Evolutionary conservation across 2,888 invertebrate genomes (phyloP).

Genomic region (Lasioglossum vierecki): DNA sequence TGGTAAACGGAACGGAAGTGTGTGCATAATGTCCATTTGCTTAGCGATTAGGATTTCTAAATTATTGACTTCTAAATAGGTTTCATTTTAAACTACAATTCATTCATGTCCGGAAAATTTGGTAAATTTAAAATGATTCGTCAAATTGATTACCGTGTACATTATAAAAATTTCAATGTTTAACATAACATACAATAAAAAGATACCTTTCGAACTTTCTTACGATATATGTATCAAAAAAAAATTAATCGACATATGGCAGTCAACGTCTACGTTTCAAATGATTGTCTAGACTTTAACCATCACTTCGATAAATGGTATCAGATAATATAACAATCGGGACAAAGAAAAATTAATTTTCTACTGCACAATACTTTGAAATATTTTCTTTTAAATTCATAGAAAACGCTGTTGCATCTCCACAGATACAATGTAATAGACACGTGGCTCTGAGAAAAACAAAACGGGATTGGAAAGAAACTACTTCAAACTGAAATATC

Average conservation of each 20-base stretch:
- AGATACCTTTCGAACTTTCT: not conserved
- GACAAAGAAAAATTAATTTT: not conserved
- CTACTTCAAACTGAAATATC: not conserved
- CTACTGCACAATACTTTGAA: not conserved
- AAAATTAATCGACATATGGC: slow-evolving; percentile 18
- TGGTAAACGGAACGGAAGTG: not conserved
- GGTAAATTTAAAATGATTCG: not conserved
- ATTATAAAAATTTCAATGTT: not conserved
- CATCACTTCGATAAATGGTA: slow-evolving; percentile 14
- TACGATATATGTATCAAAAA: not conserved
- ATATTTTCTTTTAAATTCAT: not conserved
- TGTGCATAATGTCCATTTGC: not conserved
- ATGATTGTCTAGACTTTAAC: slow-evolving; percentile 59
- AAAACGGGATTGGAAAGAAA: not conserved
- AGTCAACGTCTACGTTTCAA: slow-evolving; percentile 15
- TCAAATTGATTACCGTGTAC: not conserved
- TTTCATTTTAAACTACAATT: not conserved
- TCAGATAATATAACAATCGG: slow-evolving; percentile 12
- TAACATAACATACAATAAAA: not conserved
- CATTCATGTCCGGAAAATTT: not conserved
- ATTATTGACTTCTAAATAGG: not conserved
- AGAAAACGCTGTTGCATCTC: not conserved
- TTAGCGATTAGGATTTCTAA: not conserved
- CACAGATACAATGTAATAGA: not conserved
- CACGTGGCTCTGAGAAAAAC: not conserved